Evolutionary conservation across 1,140 invertebrate species (phyloP), one percentile per base, ranked within the genome.

Genomic region (Asbolus verrucosus): DNA sequence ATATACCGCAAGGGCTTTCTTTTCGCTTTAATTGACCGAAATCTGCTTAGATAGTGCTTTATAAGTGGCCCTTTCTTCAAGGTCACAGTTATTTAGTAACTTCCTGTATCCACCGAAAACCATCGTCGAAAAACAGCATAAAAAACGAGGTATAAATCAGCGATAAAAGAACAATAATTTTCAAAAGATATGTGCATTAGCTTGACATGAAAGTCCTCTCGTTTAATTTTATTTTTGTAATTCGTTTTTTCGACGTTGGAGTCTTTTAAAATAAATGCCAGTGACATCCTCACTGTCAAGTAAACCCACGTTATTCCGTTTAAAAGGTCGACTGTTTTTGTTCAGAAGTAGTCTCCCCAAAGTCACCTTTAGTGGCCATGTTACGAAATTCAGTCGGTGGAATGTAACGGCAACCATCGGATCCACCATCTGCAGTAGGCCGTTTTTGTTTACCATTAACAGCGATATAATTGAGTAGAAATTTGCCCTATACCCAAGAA

Each of bases 211-310:
- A 39, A 39, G 31, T 21, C 9, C 18, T 27, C 11, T 60, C 36
- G 15, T 60, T 60, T 60, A 60, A 59, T 39, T 68, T 68, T 41
- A 21, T 24, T 71, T 67, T 71, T 71, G 59, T 33, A 6, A 15
- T 46, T 68, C 69, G 67, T 69, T 71, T 73, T 73, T 71, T 73
- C 73, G 46, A 59, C 73, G 70, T 69, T 70, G 73, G 73, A 65
- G 73, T 74, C 67, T 72, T 63, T 67, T 70, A 59, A 73, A 75
- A 69, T 63, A 72, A 75, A 75, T 73, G 63, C 71, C 67, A 59
- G 71, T 75, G 73, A 73, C 73, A 75, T 75, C 73, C 71, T 69
- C 69, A 73, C 71, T 75, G 73, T 75, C 73, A 75, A 67, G 36
- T 70, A 61, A 73, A 75, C 73, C 73, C 73, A 75, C 71, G 73